These are phyloP conservation scores for Prionace glauca DNA, from an alignment of 2,797 vertebrate species.

Conservation along the genomic window DNA sequence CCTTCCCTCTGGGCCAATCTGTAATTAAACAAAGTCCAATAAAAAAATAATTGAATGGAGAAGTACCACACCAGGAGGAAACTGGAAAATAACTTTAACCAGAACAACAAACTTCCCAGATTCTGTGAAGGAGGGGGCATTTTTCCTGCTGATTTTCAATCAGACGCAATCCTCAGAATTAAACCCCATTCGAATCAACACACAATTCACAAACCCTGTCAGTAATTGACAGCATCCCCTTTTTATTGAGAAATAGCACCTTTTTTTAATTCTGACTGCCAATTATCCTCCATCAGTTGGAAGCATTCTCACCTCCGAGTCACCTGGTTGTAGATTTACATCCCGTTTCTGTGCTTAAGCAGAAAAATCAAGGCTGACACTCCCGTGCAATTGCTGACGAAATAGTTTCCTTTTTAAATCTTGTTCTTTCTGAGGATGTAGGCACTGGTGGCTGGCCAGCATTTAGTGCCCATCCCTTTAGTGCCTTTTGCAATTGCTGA, in stretches of 20 bases:
- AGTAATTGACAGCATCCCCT: not conserved
- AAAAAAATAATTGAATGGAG: constrained; percentile 27
- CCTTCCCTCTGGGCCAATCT: constrained; percentile 29
- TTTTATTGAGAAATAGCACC: too few species aligned
- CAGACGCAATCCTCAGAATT: not conserved
- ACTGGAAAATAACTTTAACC: not conserved
- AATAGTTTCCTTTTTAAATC: not conserved
- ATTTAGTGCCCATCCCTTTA: too few species aligned
- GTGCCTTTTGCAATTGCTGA: too few species aligned
- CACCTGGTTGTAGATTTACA: not conserved
- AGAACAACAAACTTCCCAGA: not conserved
- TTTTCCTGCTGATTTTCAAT: not conserved
- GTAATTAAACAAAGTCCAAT: constrained; percentile 37
- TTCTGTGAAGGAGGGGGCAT: not conserved
- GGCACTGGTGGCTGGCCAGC: too few species aligned
- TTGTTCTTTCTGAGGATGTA: too few species aligned
- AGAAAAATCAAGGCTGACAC: not conserved
- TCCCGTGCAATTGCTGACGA: not conserved
- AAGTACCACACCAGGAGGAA: not conserved
- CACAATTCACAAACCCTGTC: not conserved
- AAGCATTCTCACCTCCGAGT: not conserved
- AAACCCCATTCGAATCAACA: not conserved
- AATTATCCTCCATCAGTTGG: not conserved
- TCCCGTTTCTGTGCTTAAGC: not conserved
- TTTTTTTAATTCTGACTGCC: too few species aligned